Conservation (phyloP, 2,797 vertebrate species). For the Craterocephalus amniculus region DNA sequence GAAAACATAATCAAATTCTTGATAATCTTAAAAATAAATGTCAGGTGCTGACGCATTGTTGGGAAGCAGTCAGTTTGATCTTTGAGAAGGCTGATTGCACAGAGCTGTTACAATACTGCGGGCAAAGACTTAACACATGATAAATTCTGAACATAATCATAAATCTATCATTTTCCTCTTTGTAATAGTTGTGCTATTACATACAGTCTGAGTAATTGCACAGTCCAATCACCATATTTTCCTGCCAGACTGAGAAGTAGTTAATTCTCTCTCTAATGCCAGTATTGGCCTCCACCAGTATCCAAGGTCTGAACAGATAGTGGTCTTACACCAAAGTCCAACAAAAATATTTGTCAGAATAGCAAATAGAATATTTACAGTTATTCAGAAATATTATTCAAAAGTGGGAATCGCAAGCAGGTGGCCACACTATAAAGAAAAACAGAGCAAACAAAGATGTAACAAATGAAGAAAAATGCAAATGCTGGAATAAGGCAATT, state of each 20-base stretch:
- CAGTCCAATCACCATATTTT: conserved; percentile 12
- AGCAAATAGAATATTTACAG: conserved; percentile 12
- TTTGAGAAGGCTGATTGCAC: background rate
- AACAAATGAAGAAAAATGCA: background rate
- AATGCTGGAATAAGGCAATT: background rate
- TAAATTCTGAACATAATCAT: background rate
- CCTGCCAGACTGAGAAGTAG: conserved; percentile 9
- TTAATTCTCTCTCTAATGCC: conserved; percentile 3
- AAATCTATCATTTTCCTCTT: background rate
- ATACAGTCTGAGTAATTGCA: background rate
- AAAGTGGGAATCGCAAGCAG: background rate
- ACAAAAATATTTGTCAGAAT: conserved; percentile 39
- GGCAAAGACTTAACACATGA: background rate
- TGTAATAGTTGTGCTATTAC: background rate
- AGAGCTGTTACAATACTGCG: background rate
- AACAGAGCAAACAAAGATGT: conserved; percentile 1
- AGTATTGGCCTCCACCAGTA: conserved; percentile 39
- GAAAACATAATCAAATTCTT: too few relatives aligned
- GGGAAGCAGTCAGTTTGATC: background rate
- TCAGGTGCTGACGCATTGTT: background rate
- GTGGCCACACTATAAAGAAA: background rate
- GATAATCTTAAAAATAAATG: too few relatives aligned
- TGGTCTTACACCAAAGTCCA: conserved; percentile 38
- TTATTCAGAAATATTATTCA: conserved; percentile 6
- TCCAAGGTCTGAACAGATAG: conserved; percentile 56